A percentile compares a stretch with the other conserved stretches of the same genome.
These are phyloP conservation scores for Heliconius charithonia DNA, from an alignment of 2,888 invertebrate genomes.

Conservation along the genomic window DNA sequence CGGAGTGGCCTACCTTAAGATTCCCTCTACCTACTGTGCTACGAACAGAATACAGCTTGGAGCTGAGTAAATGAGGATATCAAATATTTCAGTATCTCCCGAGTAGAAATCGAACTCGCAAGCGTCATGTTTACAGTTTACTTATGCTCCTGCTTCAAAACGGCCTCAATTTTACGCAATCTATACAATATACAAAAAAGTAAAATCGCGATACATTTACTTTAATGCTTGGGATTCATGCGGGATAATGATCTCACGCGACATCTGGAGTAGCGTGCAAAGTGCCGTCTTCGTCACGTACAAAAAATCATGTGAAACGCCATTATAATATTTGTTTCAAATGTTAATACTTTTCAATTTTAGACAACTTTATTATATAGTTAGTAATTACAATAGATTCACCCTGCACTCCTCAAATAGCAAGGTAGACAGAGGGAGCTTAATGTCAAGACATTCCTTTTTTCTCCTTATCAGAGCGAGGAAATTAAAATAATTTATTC, in stretches of 20 bases:
- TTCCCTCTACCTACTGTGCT: no score
- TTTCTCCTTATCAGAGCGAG: neutral
- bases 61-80: no score
- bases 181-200: slow-evolving; percentile 9
- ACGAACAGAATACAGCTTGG: no score
- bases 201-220: slow-evolving; percentile 12
- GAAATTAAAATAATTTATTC: neutral
- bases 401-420: neutral
- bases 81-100: neutral
- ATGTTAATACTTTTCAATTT: neutral
- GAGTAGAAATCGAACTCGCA: neutral
- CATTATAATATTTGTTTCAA: slow-evolving; percentile 7
- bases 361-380: neutral
- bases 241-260: slow-evolving; percentile 29
- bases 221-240: slow-evolving; percentile 26
- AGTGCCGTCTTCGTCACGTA: slow-evolving; percentile 12
- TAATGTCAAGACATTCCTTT: no score
- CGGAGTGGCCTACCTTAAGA: no score
- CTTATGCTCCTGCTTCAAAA: neutral
- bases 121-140: neutral
- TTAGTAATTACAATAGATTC: neutral
- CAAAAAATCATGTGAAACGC: slow-evolving; percentile 13
- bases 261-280: slow-evolving; percentile 21
- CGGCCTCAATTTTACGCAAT: neutral
- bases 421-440: no score